Conservation (phyloP, 2,888 invertebrate genomes). For the Parthenolecanium corni region DNA sequence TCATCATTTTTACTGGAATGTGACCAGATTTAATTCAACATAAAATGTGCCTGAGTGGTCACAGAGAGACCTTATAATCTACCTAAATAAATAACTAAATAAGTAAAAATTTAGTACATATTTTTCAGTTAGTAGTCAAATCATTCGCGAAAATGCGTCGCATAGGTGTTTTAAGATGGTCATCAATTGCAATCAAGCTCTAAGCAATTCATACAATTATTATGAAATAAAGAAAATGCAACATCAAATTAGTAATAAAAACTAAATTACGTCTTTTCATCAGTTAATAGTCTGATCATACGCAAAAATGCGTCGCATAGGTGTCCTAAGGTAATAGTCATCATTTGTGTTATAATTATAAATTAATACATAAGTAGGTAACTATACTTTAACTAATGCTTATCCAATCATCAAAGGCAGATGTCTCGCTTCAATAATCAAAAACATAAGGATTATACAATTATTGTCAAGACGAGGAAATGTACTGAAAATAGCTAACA, state of each 20-base stretch:
- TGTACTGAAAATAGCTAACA: no score
- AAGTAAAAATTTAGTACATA: neutral
- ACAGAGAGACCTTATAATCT: no score
- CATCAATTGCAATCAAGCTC: neutral
- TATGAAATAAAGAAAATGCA: neutral
- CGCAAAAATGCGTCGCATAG: conserved; percentile 9
- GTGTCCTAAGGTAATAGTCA: conserved; percentile 18
- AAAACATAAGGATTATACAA: no score
- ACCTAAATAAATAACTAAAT: no score
- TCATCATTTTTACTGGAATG: neutral
- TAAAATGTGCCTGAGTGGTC: no score
- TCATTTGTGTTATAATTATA: neutral
- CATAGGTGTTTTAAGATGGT: conserved; percentile 17
- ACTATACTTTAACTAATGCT: neutral
- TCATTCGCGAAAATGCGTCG: conserved; percentile 6
- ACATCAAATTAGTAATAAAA: no score
- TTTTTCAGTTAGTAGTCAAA: conserved; percentile 12
- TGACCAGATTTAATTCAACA: no score
- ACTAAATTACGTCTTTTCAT: no score
- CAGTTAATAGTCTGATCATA: neutral
- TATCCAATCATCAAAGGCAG: neutral
- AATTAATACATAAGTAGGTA: neutral
- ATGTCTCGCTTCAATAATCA: conserved; percentile 5
- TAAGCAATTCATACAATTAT: neutral
- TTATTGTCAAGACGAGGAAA: no score